Percentiles rank a stretch among this genome's conserved stretches.
Evolutionary conservation across 2,888 invertebrate species (phyloP).

Genomic region (Andrena haemorrhoa): DNA sequence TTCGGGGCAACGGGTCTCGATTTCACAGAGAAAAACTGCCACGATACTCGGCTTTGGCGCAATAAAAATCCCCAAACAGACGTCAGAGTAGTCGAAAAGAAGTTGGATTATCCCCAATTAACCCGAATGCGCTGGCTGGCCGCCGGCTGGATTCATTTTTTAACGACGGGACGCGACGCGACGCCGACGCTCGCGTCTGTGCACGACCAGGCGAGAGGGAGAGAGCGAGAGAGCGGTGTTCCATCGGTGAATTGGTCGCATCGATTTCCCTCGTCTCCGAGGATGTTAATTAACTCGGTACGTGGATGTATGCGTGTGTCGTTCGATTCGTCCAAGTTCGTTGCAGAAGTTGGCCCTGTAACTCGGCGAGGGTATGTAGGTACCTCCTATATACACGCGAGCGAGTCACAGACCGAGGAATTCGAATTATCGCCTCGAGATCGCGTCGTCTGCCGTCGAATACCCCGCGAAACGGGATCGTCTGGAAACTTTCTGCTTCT

Average conservation of each 20-base stretch:
- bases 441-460: neutral
- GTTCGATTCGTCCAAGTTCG: slow-evolving; percentile 49
- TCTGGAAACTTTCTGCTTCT: slow-evolving; percentile 15
- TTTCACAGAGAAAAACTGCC: neutral
- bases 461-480: neutral
- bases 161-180: slow-evolving; percentile 6
- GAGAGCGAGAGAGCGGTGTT: slow-evolving; percentile 14
- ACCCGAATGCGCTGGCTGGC: slow-evolving; percentile 36
- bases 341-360: slow-evolving; percentile 16
- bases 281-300: slow-evolving; percentile 62
- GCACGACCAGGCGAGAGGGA: neutral
- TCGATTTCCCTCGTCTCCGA: slow-evolving; percentile 40
- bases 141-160: slow-evolving; percentile 36
- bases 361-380: slow-evolving; percentile 12
- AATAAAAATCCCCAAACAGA: neutral
- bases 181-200: slow-evolving; percentile 2
- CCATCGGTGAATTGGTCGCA: slow-evolving; percentile 21
- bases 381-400: slow-evolving; percentile 5
- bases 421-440: slow-evolving; percentile 30
- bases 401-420: slow-evolving; percentile 27
- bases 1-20: neutral
- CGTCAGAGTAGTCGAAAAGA: slow-evolving; percentile 10
- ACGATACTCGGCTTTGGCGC: neutral
- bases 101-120: slow-evolving; percentile 58
- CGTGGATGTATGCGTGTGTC: neutral